Conservation (phyloP, 1,140 invertebrate species). For the Carposina sasakii region DNA sequence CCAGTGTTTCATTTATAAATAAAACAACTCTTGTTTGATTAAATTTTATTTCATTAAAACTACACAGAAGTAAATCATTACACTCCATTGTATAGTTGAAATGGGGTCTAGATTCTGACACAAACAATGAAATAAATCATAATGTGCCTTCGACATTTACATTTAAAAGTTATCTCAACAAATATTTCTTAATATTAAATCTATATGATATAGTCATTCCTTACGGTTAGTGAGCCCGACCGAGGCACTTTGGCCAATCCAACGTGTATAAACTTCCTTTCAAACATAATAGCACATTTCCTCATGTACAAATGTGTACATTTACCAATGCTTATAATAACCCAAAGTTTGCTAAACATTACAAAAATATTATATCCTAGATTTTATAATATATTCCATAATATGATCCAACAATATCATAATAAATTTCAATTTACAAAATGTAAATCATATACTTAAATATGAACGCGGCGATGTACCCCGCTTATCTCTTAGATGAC, state of each 20-base stretch:
- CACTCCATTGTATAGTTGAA: constrained; percentile 45
- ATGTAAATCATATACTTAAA: constrained; percentile 48
- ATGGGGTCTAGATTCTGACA: constrained; percentile 49
- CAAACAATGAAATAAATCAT: constrained; percentile 53
- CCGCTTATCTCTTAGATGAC: constrained; percentile 17
- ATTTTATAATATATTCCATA: constrained; percentile 62
- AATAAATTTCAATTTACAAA: constrained; percentile 65
- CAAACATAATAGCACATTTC: constrained; percentile 25
- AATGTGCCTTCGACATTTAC: constrained; percentile 54
- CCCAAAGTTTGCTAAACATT: constrained; percentile 41
- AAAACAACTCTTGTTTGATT: constrained; percentile 29
- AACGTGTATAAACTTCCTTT: not conserved
- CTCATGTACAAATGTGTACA: constrained; percentile 31
- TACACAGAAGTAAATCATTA: constrained; percentile 58
- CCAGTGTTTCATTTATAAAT: too few species aligned
- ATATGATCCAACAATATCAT: constrained; percentile 60
- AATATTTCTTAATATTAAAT: constrained; percentile 64
- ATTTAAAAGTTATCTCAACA: constrained; percentile 52
- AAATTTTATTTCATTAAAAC: constrained; percentile 66
- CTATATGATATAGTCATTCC: constrained; percentile 41
- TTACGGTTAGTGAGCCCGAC: constrained; percentile 22
- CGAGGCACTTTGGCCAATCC: too few species aligned
- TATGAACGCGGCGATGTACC: constrained; percentile 40
- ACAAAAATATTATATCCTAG: constrained; percentile 66
- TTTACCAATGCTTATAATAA: constrained; percentile 13